Evolutionary conservation across 2,113 vertebrate species (phyloP).

Genomic region (Campylomormyrus tamandua): DNA sequence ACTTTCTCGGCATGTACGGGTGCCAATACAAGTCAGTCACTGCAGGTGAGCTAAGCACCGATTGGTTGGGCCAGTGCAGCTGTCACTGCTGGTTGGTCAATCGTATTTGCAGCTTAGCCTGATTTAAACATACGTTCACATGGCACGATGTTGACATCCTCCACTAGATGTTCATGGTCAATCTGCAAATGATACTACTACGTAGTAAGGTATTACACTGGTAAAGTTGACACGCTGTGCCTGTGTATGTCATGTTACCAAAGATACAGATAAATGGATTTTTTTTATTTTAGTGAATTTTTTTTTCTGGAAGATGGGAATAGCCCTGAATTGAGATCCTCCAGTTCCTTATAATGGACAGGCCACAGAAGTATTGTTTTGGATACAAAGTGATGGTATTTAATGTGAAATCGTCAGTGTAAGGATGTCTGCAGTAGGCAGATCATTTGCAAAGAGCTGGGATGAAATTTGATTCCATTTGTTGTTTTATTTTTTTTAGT

Average conservation of each 20-base stretch:
- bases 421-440: conserved; percentile 31
- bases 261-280: not conserved
- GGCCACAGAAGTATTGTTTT: conserved; percentile 9
- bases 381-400: conserved; percentile 42
- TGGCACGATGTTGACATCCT: not conserved
- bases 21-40: conserved; percentile 29
- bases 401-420: conserved; percentile 34
- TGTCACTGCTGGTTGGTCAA: not conserved
- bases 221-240: not conserved
- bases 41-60: not conserved
- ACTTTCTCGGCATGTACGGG: conserved; percentile 36
- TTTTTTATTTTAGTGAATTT: not conserved
- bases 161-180: not conserved
- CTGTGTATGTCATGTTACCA: not conserved
- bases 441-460: conserved; percentile 27
- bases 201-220: not conserved
- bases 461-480: not conserved
- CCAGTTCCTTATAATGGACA: conserved; percentile 16
- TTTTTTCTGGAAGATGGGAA: conserved; percentile 1
- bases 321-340: not conserved
- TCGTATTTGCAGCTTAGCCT: not conserved
- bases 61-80: not conserved
- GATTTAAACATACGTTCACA: not conserved
- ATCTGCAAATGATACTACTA: not conserved
- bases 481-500: not conserved